These are phyloP conservation scores for Acheta domesticus DNA, from an alignment of 2,888 invertebrate genomes.

Conservation along the genomic window DNA sequence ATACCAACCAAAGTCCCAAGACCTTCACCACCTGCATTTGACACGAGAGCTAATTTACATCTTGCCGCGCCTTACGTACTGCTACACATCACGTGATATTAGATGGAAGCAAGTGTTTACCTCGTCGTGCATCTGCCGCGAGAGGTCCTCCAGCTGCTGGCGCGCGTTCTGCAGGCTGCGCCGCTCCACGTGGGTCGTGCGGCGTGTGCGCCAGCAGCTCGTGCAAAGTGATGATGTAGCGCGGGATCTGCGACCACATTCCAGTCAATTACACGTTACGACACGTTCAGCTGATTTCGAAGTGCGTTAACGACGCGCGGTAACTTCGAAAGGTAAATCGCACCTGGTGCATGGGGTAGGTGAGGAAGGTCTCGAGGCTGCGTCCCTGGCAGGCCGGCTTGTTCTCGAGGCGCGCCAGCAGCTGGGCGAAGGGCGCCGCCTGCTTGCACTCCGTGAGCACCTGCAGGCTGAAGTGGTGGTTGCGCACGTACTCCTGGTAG, in stretches of 20 bases:
- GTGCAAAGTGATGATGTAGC: constrained; percentile 88
- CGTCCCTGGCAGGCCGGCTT: constrained; percentile 82
- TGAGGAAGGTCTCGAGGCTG: constrained; percentile 82
- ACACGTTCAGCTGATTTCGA: no score
- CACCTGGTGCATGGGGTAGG: constrained; percentile 94
- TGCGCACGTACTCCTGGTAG: constrained; percentile 91
- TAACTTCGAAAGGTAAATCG: neutral
- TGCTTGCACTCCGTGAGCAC: constrained; percentile 90
- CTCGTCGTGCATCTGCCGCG: constrained; percentile 85
- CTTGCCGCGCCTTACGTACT: no score
- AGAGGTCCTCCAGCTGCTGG: constrained; percentile 80
- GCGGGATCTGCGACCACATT: constrained; percentile 76
- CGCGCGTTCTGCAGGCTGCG: constrained; percentile 84
- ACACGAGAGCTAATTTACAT: no score
- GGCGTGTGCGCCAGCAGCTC: constrained; percentile 89
- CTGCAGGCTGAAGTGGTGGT: constrained; percentile 91
- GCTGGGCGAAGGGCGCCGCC: constrained; percentile 69
- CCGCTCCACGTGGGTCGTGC: constrained; percentile 89
- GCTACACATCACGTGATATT: no score
- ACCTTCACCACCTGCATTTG: no score
- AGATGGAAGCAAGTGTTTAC: constrained; percentile 49
- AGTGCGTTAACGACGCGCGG: no score
- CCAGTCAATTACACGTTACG: no score
- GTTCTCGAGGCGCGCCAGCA: constrained; percentile 76
- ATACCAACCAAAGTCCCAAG: no score